Conservation (phyloP, 2,797 vertebrate species). For the Masticophis lateralis region DNA sequence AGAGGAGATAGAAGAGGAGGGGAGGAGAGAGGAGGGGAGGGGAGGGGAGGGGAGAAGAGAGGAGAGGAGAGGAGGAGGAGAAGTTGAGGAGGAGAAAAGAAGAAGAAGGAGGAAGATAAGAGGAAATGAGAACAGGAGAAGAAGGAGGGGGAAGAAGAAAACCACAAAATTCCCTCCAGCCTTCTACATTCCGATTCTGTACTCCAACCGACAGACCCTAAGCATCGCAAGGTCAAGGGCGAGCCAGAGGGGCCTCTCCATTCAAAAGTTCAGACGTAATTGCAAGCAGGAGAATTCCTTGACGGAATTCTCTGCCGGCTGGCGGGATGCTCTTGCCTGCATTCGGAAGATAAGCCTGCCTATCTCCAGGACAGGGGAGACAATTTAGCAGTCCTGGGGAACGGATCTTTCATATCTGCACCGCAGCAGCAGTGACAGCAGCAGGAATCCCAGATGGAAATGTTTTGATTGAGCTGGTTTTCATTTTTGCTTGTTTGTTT, state of each 20-base stretch:
- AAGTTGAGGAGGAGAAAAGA: too few species aligned
- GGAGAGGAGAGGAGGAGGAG: too few species aligned
- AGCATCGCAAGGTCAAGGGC: slow-evolving; percentile 3
- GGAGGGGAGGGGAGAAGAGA: too few species aligned
- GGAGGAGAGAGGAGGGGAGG: accelerated
- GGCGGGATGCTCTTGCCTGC: slow-evolving; percentile 21
- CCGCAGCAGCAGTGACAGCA: background rate
- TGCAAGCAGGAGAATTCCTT: slow-evolving; percentile 16
- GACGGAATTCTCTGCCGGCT: slow-evolving; percentile 15
- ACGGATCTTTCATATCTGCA: background rate
- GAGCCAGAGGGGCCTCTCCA: background rate
- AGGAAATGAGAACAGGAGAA: background rate
- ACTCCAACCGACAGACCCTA: background rate
- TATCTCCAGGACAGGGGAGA: slow-evolving; percentile 15
- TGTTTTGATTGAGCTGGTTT: background rate
- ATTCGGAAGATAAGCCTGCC: slow-evolving; percentile 20
- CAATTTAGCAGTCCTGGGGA: slow-evolving; percentile 10
- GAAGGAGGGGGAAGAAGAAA: background rate
- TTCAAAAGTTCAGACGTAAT: background rate
- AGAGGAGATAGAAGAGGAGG: background rate
- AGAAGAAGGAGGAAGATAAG: background rate
- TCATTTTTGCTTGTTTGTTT: background rate
- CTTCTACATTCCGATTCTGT: background rate
- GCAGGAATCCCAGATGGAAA: background rate
- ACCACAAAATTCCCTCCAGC: background rate